Evolutionary conservation across 2,888 invertebrate genomes (phyloP), one percentile per base, ranked within the genome.

Genomic region (Acleris cristana): DNA sequence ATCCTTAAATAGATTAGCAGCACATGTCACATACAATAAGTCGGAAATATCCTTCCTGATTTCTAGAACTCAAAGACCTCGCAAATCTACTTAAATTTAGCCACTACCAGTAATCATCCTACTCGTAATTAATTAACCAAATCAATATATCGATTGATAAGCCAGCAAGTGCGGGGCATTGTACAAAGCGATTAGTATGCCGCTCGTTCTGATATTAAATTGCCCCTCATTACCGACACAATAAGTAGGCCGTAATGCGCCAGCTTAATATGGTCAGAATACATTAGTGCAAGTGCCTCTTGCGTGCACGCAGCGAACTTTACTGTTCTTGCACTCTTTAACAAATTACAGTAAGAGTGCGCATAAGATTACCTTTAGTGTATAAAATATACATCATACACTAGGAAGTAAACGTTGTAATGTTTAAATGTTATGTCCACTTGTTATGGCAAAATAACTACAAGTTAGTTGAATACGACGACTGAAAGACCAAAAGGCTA

Each of bases 201-300:
- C 62, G 71, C 61, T 70, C 73, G 76, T 72, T 54, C 73, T 59
- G 66, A 74, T 76, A 73, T 74, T 78, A 79, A 80, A 82, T 79
- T 76, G 74, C 55, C 66, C 71, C 77, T 83, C 81, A 79, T 83
- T 82, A 83, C 68, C 58, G 64, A 77, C 73, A 76, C 74, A 77
- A 81, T 83, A 78, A 77, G 45, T 62, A 67, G 76, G 72, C 74
- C 74, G 69, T 69, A 79, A 78, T 79, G 75, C 76, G 74, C 77
- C 34, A 76, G 75, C 76, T 73, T 65, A 62, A 44, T 67, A 61
- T 64, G 70, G 66, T 70, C 69, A 59, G 63, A 68, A 69, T 55
- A 64, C 12, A 53, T 64, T 62, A 57, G 19, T 7, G 44, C 48
- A 40, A 34, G n/a, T 45, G 34, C n/a, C 52, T 16, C 12, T 8